Conservation (phyloP, 2,888 invertebrate species). For the Scrobipalpa costella region DNA sequence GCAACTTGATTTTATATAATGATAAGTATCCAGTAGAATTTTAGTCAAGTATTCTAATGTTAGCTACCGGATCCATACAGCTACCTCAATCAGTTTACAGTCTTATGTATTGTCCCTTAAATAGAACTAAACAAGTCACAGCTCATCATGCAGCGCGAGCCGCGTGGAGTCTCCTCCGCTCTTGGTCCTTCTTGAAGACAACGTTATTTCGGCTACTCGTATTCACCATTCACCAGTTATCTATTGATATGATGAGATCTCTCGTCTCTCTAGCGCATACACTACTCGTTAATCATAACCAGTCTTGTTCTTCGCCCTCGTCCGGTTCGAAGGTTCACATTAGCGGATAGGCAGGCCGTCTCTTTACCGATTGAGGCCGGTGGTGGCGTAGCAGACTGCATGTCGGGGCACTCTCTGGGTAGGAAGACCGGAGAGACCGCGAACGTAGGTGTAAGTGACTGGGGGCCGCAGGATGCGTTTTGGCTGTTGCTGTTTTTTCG, state of each 20-base stretch:
- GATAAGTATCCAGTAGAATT: slow-evolving; percentile 39
- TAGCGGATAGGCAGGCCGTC: slow-evolving; percentile 25
- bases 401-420: slow-evolving; percentile 89
- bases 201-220: slow-evolving; percentile 43
- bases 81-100: slow-evolving; percentile 54
- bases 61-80: slow-evolving; percentile 46
- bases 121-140: slow-evolving; percentile 58
- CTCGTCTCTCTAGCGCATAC: slow-evolving; percentile 56
- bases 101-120: slow-evolving; percentile 62
- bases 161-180: slow-evolving; percentile 35
- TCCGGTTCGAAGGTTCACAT: slow-evolving; percentile 38
- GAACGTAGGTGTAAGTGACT: slow-evolving; percentile 89
- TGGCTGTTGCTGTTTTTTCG: slow-evolving; percentile 83
- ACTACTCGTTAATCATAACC: slow-evolving; percentile 65
- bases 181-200: slow-evolving; percentile 69
- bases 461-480: slow-evolving; percentile 90
- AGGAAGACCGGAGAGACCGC: slow-evolving; percentile 90
- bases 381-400: slow-evolving; percentile 58
- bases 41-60: slow-evolving; percentile 43
- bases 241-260: slow-evolving; percentile 74
- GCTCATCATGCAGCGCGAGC: slow-evolving; percentile 48
- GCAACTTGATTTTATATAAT: slow-evolving; percentile 43
- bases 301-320: slow-evolving; percentile 68
- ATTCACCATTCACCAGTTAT: slow-evolving; percentile 50
- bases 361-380: slow-evolving; percentile 69